These are phyloP conservation scores for Chrysochloris asiatica DNA, from an alignment of 2,113 vertebrate genomes.

Conservation along the genomic window DNA sequence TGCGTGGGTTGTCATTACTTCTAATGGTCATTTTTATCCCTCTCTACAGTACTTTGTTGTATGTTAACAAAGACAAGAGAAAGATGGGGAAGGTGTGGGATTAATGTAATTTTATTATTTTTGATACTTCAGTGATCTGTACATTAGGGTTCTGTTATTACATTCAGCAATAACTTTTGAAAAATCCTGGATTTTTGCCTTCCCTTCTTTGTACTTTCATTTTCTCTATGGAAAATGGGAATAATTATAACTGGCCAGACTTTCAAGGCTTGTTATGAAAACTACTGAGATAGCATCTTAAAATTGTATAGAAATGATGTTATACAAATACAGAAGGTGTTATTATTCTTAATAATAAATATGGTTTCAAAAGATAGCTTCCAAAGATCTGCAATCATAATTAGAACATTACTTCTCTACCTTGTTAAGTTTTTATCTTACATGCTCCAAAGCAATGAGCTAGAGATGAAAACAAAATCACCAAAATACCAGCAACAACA, in stretches of 20 bases:
- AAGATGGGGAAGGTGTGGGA: neutral
- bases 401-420: conserved; percentile 13
- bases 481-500: neutral
- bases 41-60: neutral
- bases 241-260: conserved; percentile 60
- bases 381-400: conserved; percentile 50
- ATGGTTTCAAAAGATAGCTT: conserved; percentile 55
- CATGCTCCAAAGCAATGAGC: neutral
- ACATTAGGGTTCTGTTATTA: neutral
- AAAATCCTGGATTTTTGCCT: neutral
- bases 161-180: neutral
- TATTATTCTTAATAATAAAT: conserved; percentile 63
- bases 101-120: neutral
- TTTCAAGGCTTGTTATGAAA: conserved; percentile 56
- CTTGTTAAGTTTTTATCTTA: conserved; percentile 17
- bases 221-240: conserved; percentile 17
- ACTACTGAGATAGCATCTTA: conserved; percentile 69
- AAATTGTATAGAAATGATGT: conserved; percentile 45
- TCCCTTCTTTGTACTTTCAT: neutral
- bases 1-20: neutral
- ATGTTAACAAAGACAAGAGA: conserved; percentile 28
- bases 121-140: neutral
- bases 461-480: neutral
- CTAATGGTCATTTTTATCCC: neutral
- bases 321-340: conserved; percentile 44